These are phyloP conservation scores for Columba livia DNA, from an alignment of 2,113 vertebrate species.

Conservation along the genomic window DNA sequence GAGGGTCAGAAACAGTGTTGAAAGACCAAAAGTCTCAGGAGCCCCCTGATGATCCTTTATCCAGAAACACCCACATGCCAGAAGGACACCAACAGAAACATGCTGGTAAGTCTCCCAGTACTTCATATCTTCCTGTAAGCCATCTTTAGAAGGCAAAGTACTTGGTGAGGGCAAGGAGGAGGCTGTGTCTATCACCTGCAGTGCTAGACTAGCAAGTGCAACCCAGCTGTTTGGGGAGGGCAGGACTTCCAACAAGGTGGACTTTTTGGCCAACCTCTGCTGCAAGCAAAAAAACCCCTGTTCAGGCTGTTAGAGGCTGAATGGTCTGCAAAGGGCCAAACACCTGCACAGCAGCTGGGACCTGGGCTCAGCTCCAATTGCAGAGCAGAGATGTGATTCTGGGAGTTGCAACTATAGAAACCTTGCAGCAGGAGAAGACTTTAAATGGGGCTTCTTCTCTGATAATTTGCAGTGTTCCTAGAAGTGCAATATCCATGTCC, in stretches of 20 bases:
- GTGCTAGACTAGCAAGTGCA: background rate
- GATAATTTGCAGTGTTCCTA: fast-evolving
- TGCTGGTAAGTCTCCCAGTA: background rate
- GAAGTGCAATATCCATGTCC: fast-evolving
- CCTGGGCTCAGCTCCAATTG: background rate
- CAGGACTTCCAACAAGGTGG: background rate
- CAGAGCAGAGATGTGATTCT: background rate
- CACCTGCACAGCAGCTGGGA: background rate
- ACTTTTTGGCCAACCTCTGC: background rate
- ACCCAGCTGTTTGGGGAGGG: background rate
- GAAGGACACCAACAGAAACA: background rate
- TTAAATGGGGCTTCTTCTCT: fast-evolving
- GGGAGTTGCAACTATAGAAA: background rate
- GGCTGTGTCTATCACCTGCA: background rate
- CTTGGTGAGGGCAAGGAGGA: background rate
- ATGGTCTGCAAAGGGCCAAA: background rate
- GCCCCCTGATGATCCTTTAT: background rate
- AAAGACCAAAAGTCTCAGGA: background rate
- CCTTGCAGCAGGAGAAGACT: background rate
- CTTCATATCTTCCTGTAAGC: fast-evolving
- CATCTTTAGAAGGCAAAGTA: background rate
- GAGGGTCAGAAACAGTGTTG: fast-evolving
- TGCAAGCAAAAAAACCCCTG: background rate
- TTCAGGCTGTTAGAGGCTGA: background rate
- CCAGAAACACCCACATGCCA: background rate